Percentiles rank a stretch among this genome's conserved stretches.
Evolutionary conservation across 2,797 vertebrate species (phyloP).

Genomic region (Sus cebifrons): DNA sequence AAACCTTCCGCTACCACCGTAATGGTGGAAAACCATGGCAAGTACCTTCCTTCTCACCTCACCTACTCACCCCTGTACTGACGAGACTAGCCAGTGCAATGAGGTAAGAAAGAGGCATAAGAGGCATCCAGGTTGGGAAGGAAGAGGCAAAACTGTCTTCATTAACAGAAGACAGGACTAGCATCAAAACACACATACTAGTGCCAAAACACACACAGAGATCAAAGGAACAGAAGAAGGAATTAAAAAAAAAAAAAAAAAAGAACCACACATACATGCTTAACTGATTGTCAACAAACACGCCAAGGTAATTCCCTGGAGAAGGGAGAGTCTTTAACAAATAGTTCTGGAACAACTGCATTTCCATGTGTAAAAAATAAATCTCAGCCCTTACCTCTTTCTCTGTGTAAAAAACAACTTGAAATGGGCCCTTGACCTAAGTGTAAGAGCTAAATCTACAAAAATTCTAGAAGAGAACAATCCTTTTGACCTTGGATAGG

Average conservation of each 20-base stretch:
- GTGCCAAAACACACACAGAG: not conserved
- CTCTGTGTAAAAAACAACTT: slow-evolving; percentile 18
- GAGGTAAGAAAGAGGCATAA: too few species aligned
- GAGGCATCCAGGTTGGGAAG: not conserved
- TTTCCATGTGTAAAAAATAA: too few species aligned
- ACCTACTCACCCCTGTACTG: not conserved
- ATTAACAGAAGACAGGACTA: not conserved
- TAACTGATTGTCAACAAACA: not conserved
- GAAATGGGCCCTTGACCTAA: not conserved
- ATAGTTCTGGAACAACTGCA: not conserved
- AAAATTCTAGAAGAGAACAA: slow-evolving; percentile 34
- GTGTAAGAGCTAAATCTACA: slow-evolving; percentile 8
- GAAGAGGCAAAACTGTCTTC: slow-evolving; percentile 9
- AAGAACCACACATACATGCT: not conserved
- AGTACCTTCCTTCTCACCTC: not conserved
- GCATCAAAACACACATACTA: not conserved
- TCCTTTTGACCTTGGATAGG: not conserved
- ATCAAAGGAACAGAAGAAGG: not conserved
- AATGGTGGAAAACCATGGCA: not conserved
- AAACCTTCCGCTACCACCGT: not conserved
- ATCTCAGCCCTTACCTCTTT: not conserved
- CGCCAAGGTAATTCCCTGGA: not conserved
- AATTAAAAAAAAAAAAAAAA: not conserved
- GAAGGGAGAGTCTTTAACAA: not conserved
- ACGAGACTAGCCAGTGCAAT: too few species aligned